phyloP scores from a whole-genome alignment of 2,888 invertebrate species.

The Caenorhabditis becei region DNA sequence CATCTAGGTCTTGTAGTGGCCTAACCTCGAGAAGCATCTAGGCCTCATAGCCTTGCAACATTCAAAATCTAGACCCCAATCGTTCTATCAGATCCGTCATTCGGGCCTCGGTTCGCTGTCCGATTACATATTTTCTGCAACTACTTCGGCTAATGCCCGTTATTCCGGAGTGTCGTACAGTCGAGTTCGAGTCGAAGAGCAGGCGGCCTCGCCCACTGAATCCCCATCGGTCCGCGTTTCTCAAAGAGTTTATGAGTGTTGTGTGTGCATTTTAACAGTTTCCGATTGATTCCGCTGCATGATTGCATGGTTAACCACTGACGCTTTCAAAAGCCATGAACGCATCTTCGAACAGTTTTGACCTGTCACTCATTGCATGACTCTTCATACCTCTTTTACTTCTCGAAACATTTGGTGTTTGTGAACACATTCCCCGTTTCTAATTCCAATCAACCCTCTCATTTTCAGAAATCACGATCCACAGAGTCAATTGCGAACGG shows the following conservation, averaged over 20 bases:
- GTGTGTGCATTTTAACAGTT: slow-evolving; percentile 10
- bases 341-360: no score
- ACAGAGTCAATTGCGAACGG: slow-evolving; percentile 41
- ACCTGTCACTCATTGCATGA: no score
- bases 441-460: neutral
- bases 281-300: neutral
- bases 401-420: no score
- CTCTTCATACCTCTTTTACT: no score
- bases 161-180: slow-evolving; percentile 59
- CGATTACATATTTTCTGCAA: slow-evolving; percentile 43
- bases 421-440: neutral
- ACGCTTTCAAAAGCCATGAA: neutral
- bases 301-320: neutral
- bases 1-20: neutral
- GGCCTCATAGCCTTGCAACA: no score
- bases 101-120: slow-evolving; percentile 66
- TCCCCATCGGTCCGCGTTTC: slow-evolving; percentile 18
- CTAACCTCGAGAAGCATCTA: neutral
- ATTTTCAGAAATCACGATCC: slow-evolving; percentile 54
- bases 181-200: slow-evolving; percentile 48
- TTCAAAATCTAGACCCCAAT: neutral
- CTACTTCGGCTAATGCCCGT: slow-evolving; percentile 5
- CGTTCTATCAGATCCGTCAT: slow-evolving; percentile 49
- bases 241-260: slow-evolving; percentile 6
- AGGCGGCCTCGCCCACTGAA: slow-evolving; percentile 7